phyloP scores from a whole-genome alignment of 2,113 vertebrate species.

The Nibea albiflora region DNA sequence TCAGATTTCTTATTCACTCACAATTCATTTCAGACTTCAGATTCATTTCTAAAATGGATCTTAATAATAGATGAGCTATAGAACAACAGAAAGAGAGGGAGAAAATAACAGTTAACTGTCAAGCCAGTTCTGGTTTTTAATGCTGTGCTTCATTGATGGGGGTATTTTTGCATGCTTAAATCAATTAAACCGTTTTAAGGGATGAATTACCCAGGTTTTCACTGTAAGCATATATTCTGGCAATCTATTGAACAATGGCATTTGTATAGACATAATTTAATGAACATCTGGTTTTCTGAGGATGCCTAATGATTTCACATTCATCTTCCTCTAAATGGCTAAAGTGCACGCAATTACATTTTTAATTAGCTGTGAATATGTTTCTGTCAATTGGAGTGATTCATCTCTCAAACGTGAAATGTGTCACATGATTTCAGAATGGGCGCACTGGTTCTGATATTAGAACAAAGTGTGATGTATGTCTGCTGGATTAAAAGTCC shows the following conservation, averaged over 20 bases:
- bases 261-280: conserved; percentile 84
- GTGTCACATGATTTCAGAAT: conserved; percentile 63
- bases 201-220: conserved; percentile 74
- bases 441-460: conserved; percentile 62
- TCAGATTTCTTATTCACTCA: conserved; percentile 66
- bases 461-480: conserved; percentile 32
- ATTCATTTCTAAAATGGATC: conserved; percentile 55
- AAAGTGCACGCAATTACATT: conserved; percentile 86
- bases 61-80: conserved; percentile 70
- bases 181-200: conserved; percentile 74
- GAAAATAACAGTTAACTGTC: conserved; percentile 58
- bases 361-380: conserved; percentile 87
- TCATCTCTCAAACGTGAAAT: conserved; percentile 77
- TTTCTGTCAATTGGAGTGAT: conserved; percentile 84
- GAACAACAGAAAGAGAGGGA: conserved; percentile 49
- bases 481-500: conserved; percentile 47
- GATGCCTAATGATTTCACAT: conserved; percentile 85
- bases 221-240: conserved; percentile 78
- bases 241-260: conserved; percentile 80
- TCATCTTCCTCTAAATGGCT: conserved; percentile 85
- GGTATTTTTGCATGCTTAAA: conserved; percentile 71
- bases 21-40: conserved; percentile 52
- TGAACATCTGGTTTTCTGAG: conserved; percentile 86
- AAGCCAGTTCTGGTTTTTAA: conserved; percentile 42
- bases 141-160: conserved; percentile 54